Evolutionary conservation across 2,888 invertebrate species (phyloP), one percentile per base, ranked within the genome.

Genomic region (Nesidiocoris tenuis): DNA sequence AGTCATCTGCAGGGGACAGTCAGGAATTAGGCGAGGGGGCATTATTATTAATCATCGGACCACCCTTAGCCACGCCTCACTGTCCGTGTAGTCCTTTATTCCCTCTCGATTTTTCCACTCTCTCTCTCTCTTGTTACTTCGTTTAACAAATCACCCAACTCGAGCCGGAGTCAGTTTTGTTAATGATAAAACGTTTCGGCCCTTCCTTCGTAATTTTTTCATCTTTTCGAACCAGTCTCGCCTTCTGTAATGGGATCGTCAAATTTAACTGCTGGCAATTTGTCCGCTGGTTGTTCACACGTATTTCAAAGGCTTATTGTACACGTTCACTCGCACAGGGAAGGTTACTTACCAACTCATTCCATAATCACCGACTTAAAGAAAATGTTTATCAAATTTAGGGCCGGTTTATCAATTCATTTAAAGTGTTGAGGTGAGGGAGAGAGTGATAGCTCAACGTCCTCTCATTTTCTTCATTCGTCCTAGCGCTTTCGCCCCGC

Each of bases 41-140:
- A 59, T 24, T 22, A 70, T 70, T 70, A 70, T 70, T 70, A 70
- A 70, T 70, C 22, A 70, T 25, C 24, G 70, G 70, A 70, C 70
- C 70, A 24, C 59, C 70, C 70, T 23, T n/a, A 25, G 59, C 57
- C 70, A 70, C 70, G 70, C 70, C 70, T 70, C 22, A 39, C 39
- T 57, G 70, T 70, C 70, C 70, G 24, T 16, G n/a, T 65, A 39
- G 65, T 39, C 65, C 65, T 24, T 61, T 17, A 18, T 9, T 21
- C 19, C 19, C 18, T 61, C 61, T 17, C 12, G 18, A 61, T 61
- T 61, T 9, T 61, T 61, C 18, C 18, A 5, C 3, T 18, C 3
- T 2, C 59, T 3, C 5, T 59, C 59, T 59, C n/a, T 17, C 12
- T 18, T 61, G 61, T 12, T 5, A 56, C n/a, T 17, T 56, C 18